Conservation (phyloP, 1,140 invertebrate species). For the Dryas iulia region DNA sequence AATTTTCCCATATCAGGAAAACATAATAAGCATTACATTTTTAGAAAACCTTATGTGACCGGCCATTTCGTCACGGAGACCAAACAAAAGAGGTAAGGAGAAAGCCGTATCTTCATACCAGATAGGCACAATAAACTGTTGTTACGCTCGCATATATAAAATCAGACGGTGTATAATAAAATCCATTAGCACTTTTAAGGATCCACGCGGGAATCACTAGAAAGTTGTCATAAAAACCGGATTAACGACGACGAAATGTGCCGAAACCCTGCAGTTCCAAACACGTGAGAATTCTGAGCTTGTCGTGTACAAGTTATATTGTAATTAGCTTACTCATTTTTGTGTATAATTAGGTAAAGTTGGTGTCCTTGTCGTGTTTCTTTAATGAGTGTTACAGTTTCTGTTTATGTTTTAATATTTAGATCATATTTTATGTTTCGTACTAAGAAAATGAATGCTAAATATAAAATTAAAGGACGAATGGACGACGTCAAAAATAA, state of each 20-base stretch:
- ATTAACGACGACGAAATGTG: slow-evolving; percentile 31
- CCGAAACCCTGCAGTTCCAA: slow-evolving; percentile 26
- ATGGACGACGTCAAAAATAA: too few relatives aligned
- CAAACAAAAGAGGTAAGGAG: not conserved
- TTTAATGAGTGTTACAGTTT: not conserved
- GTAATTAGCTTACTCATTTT: slow-evolving; percentile 12
- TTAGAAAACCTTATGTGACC: not conserved
- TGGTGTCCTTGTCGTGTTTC: not conserved
- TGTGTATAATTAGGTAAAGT: not conserved
- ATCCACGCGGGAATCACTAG: slow-evolving; percentile 60
- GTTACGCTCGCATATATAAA: slow-evolving; percentile 21
- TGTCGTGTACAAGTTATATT: slow-evolving; percentile 11
- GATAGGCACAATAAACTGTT: slow-evolving; percentile 2
- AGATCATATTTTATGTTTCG: too few relatives aligned
- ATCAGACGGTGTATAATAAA: slow-evolving; percentile 39
- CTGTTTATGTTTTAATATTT: not conserved
- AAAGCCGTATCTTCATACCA: not conserved
- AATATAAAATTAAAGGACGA: too few relatives aligned
- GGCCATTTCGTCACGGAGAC: not conserved
- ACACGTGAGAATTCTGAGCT: slow-evolving; percentile 28
- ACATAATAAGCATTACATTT: not conserved
- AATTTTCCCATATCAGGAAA: not conserved
- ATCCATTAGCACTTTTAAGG: slow-evolving; percentile 64
- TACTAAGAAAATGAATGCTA: too few relatives aligned
- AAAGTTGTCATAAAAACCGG: slow-evolving; percentile 62